phyloP scores from a whole-genome alignment of 1,140 invertebrate genomes.

The Hydropsyche tenuis region DNA sequence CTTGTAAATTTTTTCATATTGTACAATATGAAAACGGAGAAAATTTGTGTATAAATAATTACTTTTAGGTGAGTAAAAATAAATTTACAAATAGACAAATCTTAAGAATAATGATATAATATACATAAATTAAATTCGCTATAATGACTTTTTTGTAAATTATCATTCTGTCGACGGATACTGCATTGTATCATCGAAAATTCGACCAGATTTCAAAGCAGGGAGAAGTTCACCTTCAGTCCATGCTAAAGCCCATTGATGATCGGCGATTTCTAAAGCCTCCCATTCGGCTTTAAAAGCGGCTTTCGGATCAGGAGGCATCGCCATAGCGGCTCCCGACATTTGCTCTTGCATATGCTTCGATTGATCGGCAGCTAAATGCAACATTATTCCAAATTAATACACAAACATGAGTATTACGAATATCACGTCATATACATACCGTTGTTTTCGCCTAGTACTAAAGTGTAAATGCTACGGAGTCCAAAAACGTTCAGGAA shows the following conservation, averaged over 20 bases:
- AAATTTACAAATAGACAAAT: too few relatives aligned
- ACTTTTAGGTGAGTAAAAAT: too few relatives aligned
- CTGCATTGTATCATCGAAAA: conserved; percentile 31
- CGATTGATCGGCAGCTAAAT: conserved; percentile 88
- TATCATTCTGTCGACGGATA: not conserved
- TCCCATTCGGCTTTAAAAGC: conserved; percentile 99
- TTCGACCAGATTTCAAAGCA: conserved; percentile 35
- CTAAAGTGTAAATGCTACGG: conserved; percentile 95
- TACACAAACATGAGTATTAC: not conserved
- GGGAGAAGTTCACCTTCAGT: conserved; percentile 68
- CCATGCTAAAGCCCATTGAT: conserved; percentile 86
- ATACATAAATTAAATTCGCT: not conserved
- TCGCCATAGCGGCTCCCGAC: conserved; percentile 94
- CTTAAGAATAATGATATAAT: not conserved
- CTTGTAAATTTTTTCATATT: too few relatives aligned
- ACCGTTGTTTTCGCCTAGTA: conserved; percentile 98
- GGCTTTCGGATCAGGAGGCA: conserved; percentile 96
- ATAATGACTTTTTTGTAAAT: not conserved
- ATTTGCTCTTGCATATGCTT: conserved; percentile 98
- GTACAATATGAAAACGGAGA: too few relatives aligned
- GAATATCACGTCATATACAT: conserved; percentile 38
- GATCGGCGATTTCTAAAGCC: conserved; percentile 94
- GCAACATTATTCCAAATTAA: not conserved
- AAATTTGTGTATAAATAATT: too few relatives aligned
- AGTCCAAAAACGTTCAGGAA: conserved; percentile 99